These are phyloP conservation scores for Kryptopterus vitreolus DNA, from an alignment of 2,797 vertebrate genomes.

Conservation along the genomic window DNA sequence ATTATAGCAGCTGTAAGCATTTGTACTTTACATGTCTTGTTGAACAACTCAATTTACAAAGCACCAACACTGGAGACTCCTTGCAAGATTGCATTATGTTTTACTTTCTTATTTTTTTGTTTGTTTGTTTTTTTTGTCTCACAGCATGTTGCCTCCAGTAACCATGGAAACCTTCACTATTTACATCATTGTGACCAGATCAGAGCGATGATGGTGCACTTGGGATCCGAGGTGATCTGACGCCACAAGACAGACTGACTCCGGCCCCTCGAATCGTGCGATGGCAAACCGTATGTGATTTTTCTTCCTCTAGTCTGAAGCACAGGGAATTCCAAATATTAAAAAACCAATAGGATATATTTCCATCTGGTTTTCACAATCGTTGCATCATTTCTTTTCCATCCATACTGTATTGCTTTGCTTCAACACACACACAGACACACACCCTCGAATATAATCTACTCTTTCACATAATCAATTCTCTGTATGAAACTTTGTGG, in stretches of 20 bases:
- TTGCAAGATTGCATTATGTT: not conserved
- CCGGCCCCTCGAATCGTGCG: not conserved
- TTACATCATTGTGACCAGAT: slow-evolving; percentile 11
- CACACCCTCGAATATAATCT: not conserved
- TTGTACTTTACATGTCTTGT: not conserved
- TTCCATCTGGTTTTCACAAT: slow-evolving; percentile 12
- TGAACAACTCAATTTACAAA: not conserved
- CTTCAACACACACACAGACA: slow-evolving; percentile 13
- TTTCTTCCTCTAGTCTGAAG: not conserved
- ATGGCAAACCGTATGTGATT: not conserved
- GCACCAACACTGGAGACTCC: not conserved
- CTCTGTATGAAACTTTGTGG: slow-evolving; percentile 65
- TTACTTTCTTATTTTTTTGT: not conserved
- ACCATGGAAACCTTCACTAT: slow-evolving; percentile 22
- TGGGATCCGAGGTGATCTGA: slow-evolving; percentile 25
- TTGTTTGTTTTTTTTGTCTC: slow-evolving; percentile 25
- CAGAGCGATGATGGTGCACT: slow-evolving; percentile 1
- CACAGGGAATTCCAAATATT: not conserved
- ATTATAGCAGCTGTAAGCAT: not conserved
- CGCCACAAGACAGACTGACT: not conserved
- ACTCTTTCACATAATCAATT: slow-evolving; percentile 62
- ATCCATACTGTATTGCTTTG: not conserved
- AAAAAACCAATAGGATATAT: not conserved
- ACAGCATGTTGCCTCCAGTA: slow-evolving; percentile 56
- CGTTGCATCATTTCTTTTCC: not conserved